Conservation (phyloP, 1,140 invertebrate species). For the Macrobrachium rosenbergii region DNA sequence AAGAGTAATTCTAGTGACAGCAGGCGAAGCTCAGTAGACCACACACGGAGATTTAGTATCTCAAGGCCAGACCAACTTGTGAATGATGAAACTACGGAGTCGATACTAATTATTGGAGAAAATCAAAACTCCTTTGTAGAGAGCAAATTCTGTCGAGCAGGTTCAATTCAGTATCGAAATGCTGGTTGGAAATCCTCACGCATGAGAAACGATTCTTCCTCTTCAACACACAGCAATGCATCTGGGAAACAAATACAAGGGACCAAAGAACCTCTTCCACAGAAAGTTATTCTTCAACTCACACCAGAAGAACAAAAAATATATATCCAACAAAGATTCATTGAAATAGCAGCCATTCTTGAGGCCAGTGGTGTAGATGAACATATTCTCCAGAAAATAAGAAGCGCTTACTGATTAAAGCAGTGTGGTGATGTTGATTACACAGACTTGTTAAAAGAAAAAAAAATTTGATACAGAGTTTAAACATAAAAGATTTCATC, state of each 20-base stretch:
- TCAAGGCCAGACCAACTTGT: background rate
- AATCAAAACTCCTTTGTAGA: conserved; percentile 26
- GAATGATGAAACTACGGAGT: background rate
- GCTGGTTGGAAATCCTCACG: conserved; percentile 49
- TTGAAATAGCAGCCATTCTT: conserved; percentile 38
- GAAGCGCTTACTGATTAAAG: too few species aligned
- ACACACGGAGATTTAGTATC: background rate
- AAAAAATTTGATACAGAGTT: too few species aligned
- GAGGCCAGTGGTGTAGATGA: conserved; percentile 31
- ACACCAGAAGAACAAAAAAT: conserved; percentile 34
- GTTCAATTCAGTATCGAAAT: conserved; percentile 53
- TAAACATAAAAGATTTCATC: too few species aligned
- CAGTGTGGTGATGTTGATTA: too few species aligned
- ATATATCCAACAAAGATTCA: conserved; percentile 31
- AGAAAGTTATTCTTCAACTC: background rate
- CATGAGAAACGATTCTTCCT: conserved; percentile 34
- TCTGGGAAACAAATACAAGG: background rate
- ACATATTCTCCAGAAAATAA: conserved; percentile 30
- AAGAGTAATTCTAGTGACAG: conserved; percentile 32
- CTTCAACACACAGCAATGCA: conserved; percentile 33
- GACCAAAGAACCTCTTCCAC: background rate
- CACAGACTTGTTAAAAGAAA: too few species aligned
- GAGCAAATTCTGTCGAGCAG: conserved; percentile 37
- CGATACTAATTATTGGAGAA: conserved; percentile 20
- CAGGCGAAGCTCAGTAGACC: background rate